A percentile compares a stretch with the other conserved stretches of the same genome.
Evolutionary conservation across 2,113 vertebrate genomes (phyloP).

Genomic region (Chaenogobius annularis): DNA sequence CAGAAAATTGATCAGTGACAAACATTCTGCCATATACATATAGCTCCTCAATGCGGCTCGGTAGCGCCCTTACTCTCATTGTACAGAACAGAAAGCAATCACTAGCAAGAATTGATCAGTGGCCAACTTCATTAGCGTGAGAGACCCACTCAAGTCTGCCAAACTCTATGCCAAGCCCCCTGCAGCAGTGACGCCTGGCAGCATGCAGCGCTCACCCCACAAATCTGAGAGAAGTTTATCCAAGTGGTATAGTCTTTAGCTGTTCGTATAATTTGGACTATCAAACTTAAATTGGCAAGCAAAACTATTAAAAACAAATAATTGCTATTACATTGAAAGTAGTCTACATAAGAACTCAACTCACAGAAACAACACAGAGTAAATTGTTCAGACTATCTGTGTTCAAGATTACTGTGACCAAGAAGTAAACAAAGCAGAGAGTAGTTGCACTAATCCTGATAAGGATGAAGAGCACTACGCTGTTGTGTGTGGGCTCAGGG

Average conservation of each 20-base stretch:
- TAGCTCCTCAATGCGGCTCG: constrained; percentile 6
- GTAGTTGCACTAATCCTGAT: constrained; percentile 3
- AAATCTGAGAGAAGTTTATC: neutral
- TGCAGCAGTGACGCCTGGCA: constrained; percentile 37
- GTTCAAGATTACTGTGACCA: neutral
- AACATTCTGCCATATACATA: constrained; percentile 25
- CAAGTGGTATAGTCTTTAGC: neutral
- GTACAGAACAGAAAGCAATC: constrained; percentile 24
- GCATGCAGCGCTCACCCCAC: constrained; percentile 18
- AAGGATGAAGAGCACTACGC: neutral
- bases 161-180: constrained; percentile 40
- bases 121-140: constrained; percentile 54
- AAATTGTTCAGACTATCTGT: neutral
- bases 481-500: constrained; percentile 24
- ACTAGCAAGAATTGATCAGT: constrained; percentile 46
- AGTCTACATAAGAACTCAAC: neutral
- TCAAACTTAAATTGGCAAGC: neutral
- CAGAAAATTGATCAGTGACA: constrained; percentile 14
- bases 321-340: neutral
- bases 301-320: neutral
- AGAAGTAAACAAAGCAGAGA: neutral
- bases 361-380: neutral
- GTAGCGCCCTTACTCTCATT: constrained; percentile 27
- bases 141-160: constrained; percentile 35
- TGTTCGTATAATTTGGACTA: neutral